A percentile compares a stretch with the other conserved stretches of the same genome.
These are phyloP conservation scores for Drosophila nebulosa DNA, from an alignment of 1,140 invertebrate species.

Conservation along the genomic window DNA sequence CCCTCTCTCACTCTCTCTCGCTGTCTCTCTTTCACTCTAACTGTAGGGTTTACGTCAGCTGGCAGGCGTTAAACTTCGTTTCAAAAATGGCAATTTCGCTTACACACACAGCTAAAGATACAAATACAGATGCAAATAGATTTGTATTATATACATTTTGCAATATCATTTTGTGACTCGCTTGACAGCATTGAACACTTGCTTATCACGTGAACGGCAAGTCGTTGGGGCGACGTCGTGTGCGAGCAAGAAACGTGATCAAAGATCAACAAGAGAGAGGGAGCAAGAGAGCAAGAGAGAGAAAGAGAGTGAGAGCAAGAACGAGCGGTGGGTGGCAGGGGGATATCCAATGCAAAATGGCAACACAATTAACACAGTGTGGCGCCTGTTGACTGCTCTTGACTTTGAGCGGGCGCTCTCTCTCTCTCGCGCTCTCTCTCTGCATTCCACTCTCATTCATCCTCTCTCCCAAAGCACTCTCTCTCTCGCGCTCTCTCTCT, in stretches of 20 bases:
- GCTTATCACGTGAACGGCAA: conserved; percentile 70
- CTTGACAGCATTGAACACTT: conserved; percentile 53
- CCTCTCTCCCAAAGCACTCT: neutral
- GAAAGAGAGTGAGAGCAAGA: conserved; percentile 6
- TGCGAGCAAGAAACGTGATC: conserved; percentile 77
- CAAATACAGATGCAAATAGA: neutral
- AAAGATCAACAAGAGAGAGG: conserved; percentile 55
- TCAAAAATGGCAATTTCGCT: conserved; percentile 37
- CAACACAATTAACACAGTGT: conserved; percentile 71
- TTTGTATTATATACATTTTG: neutral
- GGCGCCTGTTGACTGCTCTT: conserved; percentile 46
- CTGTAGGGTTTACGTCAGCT: conserved; percentile 41
- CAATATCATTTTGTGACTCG: conserved; percentile 61
- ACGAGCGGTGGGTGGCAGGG: conserved; percentile 9
- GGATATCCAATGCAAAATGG: conserved; percentile 42
- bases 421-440: conserved; percentile 12
- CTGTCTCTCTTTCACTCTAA: neutral
- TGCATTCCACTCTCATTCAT: neutral
- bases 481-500: neutral
- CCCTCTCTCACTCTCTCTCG: neutral
- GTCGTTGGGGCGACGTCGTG: conserved; percentile 61
- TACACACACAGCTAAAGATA: neutral
- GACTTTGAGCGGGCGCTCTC: conserved; percentile 2
- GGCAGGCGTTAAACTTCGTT: conserved; percentile 24
- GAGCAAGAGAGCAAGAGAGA: conserved; percentile 15